Base-by-base conservation (phyloP, 1,140 invertebrate species). In the Belonocnema kinseyi region DNA sequence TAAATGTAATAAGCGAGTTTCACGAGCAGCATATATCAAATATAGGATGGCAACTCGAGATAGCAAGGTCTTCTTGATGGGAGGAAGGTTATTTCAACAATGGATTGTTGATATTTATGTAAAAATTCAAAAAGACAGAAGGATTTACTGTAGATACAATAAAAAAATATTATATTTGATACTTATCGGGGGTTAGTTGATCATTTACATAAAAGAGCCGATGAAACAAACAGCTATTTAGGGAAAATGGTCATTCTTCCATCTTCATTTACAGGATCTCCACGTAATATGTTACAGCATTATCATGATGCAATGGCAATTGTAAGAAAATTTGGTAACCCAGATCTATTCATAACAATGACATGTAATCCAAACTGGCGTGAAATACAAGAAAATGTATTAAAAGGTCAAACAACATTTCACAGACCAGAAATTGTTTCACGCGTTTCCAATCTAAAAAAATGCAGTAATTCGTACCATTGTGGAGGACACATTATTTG, bases 1-100 rank as follows among this genome's bases (percentile, higher is more conserved):
- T 26, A 26, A 26, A 26, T 26, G n/a, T 19, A 73, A 74, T 75
- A 73, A 73, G 21, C 54, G 77, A 50, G 73, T 77, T 13, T 74
- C 74, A 40, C 61, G 76, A 75, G 46, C 50, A 56, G 72, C 53
- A 50, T 80, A 78, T 17, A 74, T 66, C 6, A 80, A 78, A 77
- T 83, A 77, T 73, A 51, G 74, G 75, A 79, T 83, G 21, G 75
- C 79, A 58, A 72, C 79, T 50, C 70, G 74, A 11, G 66, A 70
- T 7, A 56, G 74, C 17, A 66, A 77, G 52, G 53, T 61, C 3
- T 73, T 77, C 66, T 16, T 77, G 73, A 73, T 40, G 75, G 66
- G 33, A 11, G 8, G 70, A 14, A 26, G 21, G 21, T 26, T 26
- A 26, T 26, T 26, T 26, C 21, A 26, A 26, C 21, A 26, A 26